Conservation (phyloP, 2,113 vertebrate genomes). For the Haplochromis burtoni region DNA sequence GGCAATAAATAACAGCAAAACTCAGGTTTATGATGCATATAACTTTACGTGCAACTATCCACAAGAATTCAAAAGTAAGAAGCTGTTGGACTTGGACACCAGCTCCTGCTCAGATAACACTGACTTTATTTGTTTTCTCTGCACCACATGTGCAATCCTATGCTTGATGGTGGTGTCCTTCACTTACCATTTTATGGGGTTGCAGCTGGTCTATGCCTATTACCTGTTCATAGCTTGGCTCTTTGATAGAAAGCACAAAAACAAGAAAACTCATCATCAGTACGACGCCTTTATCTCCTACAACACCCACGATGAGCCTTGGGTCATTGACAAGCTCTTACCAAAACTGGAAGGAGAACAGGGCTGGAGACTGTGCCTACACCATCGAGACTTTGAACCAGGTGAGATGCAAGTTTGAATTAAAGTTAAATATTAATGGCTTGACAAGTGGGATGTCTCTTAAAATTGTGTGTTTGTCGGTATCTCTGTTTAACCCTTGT, state of each 20-base stretch:
- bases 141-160: neutral
- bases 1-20: slow-evolving; percentile 19
- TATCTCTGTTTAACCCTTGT: neutral
- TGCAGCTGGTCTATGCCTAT: slow-evolving; percentile 65
- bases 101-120: too few species aligned
- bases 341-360: slow-evolving; percentile 65
- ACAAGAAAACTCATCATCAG: too few species aligned
- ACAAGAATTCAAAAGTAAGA: neutral
- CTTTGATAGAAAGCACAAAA: slow-evolving; percentile 44
- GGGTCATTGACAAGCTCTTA: slow-evolving; percentile 60
- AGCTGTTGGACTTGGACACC: slow-evolving; percentile 43
- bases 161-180: slow-evolving; percentile 45
- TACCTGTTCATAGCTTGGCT: slow-evolving; percentile 64
- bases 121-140: rapidly evolving
- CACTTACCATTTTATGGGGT: slow-evolving; percentile 56
- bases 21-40: slow-evolving; percentile 63
- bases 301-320: slow-evolving; percentile 64
- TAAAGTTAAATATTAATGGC: neutral
- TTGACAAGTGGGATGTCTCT: neutral
- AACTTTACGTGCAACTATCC: slow-evolving; percentile 69
- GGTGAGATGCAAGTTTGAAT: neutral
- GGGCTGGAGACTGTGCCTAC: slow-evolving; percentile 72
- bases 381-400: slow-evolving; percentile 75
- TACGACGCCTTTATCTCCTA: slow-evolving; percentile 15
- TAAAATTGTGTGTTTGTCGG: neutral